Base-by-base conservation (phyloP, 2,113 vertebrate species). In the Clinocottus analis region DNA sequence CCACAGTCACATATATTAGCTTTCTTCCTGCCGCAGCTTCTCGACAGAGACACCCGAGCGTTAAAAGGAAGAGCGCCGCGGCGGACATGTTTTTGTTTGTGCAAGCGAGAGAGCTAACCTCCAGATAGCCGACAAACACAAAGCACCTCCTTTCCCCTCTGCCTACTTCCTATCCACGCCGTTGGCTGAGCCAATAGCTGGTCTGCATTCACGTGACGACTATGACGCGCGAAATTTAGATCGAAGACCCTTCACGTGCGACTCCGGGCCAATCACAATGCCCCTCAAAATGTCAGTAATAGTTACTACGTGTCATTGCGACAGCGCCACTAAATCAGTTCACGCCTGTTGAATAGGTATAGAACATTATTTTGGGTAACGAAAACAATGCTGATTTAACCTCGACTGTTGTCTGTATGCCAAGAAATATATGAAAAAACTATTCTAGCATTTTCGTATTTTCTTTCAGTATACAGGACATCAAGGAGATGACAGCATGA, bases 1-100 rank as follows among this genome's bases (percentile, higher is more conserved):
- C 92, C 89, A 92, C 88, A 3, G 91, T 92, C 67, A 87, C 91
- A 39, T 87, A 92, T 0, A 63, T 37, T 1, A 91, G 78, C 35
- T 82, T 51, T 35, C 41, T 82, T 7, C 76, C 88, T 2, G 84
- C 63, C 1, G 65, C 68, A n/a, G 61, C 80, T 7, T 49, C 31
- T 64, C 41, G 75, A 23, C 69, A 84, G 16, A 88, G 16, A 12
- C 14, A 86, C 1, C 0, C 33, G 17, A 73, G 2, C 2, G 63
- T 41, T 6, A 89, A 13, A 6, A 92, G 27, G 4, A 72, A 1
- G 1, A 91, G 31, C 8, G n/a, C 17, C 2, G 31, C 3, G 0
- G 17, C 27, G 7, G 72, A 23, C 49, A 93, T 92, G 37, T 51
- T 87, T 66, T 2, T n/a, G 58, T 39, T 35, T 2, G 45, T 2